These are phyloP conservation scores for Channa argus DNA, from an alignment of 2,113 vertebrate species.

Conservation along the genomic window DNA sequence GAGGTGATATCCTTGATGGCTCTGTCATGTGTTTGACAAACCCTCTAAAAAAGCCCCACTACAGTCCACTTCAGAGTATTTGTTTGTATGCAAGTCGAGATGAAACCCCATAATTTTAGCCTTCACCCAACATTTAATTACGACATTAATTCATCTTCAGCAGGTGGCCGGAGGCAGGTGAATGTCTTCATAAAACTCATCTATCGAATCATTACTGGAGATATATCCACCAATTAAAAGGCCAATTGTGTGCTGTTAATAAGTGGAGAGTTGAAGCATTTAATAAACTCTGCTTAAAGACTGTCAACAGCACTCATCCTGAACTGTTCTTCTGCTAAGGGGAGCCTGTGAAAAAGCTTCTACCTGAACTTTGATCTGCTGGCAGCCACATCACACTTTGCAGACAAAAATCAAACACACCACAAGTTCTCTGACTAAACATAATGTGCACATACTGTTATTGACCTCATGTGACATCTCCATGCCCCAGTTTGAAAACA, in stretches of 20 bases:
- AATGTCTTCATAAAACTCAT: constrained; percentile 29
- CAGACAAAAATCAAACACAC: constrained; percentile 28
- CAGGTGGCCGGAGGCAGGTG: constrained; percentile 52
- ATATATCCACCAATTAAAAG: constrained; percentile 48
- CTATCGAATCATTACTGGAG: constrained; percentile 21
- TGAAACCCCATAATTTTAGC: constrained; percentile 38
- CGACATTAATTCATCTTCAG: constrained; percentile 53
- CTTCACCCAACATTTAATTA: constrained; percentile 47
- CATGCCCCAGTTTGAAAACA: background rate
- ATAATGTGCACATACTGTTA: background rate
- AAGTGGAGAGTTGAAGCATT: constrained; percentile 39
- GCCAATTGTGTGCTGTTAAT: constrained; percentile 14
- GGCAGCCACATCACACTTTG: constrained; percentile 35
- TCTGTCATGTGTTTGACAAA: constrained; percentile 14
- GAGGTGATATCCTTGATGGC: constrained; percentile 33
- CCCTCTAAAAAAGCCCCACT: constrained; percentile 21
- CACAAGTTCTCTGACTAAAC: constrained; percentile 12
- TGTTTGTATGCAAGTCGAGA: constrained; percentile 45
- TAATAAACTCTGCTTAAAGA: constrained; percentile 46
- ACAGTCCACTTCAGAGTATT: constrained; percentile 17
- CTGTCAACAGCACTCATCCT: constrained; percentile 8
- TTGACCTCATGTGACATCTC: constrained; percentile 5
- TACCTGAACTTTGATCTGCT: constrained; percentile 45
- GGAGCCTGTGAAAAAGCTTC: background rate
- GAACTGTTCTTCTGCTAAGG: constrained; percentile 6